phyloP scores from a whole-genome alignment of 2,797 vertebrate genomes.

The Hemitrygon akajei region DNA sequence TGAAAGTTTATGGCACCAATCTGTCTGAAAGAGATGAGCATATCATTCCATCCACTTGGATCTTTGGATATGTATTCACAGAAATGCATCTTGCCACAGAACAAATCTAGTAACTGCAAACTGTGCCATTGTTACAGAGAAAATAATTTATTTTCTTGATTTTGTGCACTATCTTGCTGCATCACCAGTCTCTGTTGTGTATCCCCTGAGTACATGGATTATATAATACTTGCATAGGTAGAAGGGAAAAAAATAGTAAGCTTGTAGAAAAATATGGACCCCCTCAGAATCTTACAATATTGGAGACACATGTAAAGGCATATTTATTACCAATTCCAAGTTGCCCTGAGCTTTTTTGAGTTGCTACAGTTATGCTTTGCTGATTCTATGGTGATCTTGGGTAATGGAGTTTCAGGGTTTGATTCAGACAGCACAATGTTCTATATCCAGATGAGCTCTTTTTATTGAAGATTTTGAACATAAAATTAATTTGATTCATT shows the following conservation, averaged over 20 bases:
- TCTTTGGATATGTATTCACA: not conserved
- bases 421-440: not conserved
- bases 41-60: not conserved
- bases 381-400: not conserved
- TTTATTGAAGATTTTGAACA: not conserved
- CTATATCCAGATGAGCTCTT: not conserved
- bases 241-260: not conserved
- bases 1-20: not conserved
- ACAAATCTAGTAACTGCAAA: not conserved
- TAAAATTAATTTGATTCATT: not conserved
- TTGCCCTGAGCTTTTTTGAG: not conserved
- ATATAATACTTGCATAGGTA: not conserved
- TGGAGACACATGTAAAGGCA: not conserved
- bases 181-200: not conserved
- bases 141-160: not conserved
- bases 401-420: not conserved
- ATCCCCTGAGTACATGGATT: not conserved
- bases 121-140: not conserved
- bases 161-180: not conserved
- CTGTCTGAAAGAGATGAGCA: not conserved
- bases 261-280: not conserved
- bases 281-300: not conserved
- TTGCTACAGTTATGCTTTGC: not conserved
- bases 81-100: not conserved
- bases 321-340: not conserved